A percentile compares a stretch with the other conserved stretches of the same genome.
phyloP scores from a whole-genome alignment of 2,797 vertebrate genomes.

The Gallinago nigripennis region DNA sequence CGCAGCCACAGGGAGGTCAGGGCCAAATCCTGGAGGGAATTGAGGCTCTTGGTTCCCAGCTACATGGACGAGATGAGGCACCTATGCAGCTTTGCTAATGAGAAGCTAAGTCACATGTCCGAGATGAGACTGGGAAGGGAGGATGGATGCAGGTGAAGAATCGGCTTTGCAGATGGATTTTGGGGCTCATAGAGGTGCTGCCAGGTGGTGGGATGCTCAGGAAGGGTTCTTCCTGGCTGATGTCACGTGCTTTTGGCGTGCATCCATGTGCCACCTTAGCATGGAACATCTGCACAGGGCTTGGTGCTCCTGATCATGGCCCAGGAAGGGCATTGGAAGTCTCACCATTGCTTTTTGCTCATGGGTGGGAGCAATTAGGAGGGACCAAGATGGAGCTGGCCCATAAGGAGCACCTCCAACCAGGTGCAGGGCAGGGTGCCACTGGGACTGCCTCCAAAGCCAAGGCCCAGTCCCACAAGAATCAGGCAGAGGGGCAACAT shows the following conservation, averaged over 20 bases:
- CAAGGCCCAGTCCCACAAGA: fast-evolving
- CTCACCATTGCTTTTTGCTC: not conserved
- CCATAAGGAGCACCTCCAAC: not conserved
- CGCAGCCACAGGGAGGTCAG: not conserved
- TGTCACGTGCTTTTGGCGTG: not conserved
- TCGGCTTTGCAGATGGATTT: not conserved
- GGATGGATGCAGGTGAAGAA: not conserved
- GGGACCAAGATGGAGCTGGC: not conserved
- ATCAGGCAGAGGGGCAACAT: not conserved
- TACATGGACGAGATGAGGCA: not conserved
- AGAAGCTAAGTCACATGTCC: not conserved
- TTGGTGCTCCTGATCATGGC: not conserved
- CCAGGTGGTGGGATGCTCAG: not conserved
- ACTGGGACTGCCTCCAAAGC: not conserved
- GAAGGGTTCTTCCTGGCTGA: not conserved
- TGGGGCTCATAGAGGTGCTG: fast-evolving
- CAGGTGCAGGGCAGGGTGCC: not conserved
- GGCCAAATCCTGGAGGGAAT: not conserved
- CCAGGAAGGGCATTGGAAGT: not conserved
- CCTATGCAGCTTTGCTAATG: not conserved
- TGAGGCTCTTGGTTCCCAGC: not conserved
- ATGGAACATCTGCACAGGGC: not conserved
- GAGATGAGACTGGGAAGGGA: not conserved
- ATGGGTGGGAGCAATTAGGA: not conserved
- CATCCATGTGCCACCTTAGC: not conserved